Base-by-base conservation (phyloP, 2,113 vertebrate genomes). In the Gorilla gorilla region DNA sequence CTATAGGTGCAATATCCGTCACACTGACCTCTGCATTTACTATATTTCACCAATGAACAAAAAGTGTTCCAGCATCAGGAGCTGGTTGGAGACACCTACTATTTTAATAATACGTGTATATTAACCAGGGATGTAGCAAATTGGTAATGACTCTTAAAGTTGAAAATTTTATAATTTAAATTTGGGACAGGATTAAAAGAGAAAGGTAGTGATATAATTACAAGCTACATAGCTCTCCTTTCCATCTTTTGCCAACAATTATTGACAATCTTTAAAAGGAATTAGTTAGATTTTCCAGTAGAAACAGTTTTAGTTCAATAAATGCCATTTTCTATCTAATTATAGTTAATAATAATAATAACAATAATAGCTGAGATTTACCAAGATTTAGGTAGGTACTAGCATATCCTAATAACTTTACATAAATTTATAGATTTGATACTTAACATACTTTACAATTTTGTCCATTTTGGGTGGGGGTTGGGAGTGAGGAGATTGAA, bases 311-410 rank as follows among this genome's bases (percentile, higher is more conserved):
- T 66, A 50, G 12, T 87, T 50, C 38, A 90, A 57, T 81, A 91
- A 64, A 81, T 32, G 10, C 11, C 20, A 70, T 85, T 96, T 93
- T 81, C 17, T n/a, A 75, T 48, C 7, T 82, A 94, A 79, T 57
- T 76, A 30, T 20, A 91, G 8, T 89, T 96, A 88, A 18, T 96
- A 88, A 80, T 64, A 40, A 72, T 79, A 88, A 80, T 64, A 40
- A 75, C 59, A 76, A 72, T 79, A 88, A 76, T 64, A 48, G 5
- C 11, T 91, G n/a, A 84, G 38, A 82, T 78, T 52, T 90, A 61
- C 5, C 27, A 87, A 95, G 61, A 90, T 57, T 79, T 92, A 27
- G 10, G 45, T 38, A 92, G 22, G 23, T 30, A 83, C 14, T 8
- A 55, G 2, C 5, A 50, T 43, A 14, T 23, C 22, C 4, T 55